phyloP scores from a whole-genome alignment of 2,113 vertebrate species.

The Microtus richardsoni region DNA sequence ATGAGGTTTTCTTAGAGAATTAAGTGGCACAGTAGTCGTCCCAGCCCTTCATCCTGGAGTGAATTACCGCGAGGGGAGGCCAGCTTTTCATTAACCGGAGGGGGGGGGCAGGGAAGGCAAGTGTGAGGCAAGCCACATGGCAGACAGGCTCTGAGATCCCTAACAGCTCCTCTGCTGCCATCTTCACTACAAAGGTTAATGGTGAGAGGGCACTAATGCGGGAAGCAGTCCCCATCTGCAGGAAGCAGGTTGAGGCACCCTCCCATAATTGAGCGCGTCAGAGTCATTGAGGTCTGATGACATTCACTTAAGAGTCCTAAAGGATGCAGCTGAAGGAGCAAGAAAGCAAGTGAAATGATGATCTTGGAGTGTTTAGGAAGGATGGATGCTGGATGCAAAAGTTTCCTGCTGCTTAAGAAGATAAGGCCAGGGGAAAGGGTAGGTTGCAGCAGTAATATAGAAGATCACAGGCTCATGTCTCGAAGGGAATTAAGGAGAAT shows the following conservation, averaged over 20 bases:
- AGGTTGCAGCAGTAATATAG: neutral
- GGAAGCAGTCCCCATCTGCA: conserved; percentile 55
- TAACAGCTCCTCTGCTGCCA: conserved; percentile 40
- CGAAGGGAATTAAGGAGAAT: neutral
- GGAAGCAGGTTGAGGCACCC: conserved; percentile 56
- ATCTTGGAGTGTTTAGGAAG: conserved; percentile 40
- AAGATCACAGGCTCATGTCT: neutral
- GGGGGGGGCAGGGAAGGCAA: neutral
- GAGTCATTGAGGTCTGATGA: conserved; percentile 57
- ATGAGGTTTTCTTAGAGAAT: neutral
- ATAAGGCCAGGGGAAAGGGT: neutral
- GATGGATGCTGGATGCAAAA: neutral
- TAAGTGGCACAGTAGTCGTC: neutral
- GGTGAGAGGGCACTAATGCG: conserved; percentile 1
- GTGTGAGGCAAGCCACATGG: neutral
- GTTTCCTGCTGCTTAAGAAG: neutral
- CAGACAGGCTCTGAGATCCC: neutral
- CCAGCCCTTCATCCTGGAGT: neutral
- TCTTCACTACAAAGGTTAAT: conserved; percentile 66
- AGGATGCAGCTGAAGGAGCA: conserved; percentile 32
- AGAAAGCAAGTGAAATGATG: neutral
- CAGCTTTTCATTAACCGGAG: neutral
- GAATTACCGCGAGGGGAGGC: neutral
- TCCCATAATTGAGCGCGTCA: conserved; percentile 48
- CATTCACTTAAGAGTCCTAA: conserved; percentile 45